Base-by-base conservation (phyloP, 2,113 vertebrate species). In the Chauna torquata region DNA sequence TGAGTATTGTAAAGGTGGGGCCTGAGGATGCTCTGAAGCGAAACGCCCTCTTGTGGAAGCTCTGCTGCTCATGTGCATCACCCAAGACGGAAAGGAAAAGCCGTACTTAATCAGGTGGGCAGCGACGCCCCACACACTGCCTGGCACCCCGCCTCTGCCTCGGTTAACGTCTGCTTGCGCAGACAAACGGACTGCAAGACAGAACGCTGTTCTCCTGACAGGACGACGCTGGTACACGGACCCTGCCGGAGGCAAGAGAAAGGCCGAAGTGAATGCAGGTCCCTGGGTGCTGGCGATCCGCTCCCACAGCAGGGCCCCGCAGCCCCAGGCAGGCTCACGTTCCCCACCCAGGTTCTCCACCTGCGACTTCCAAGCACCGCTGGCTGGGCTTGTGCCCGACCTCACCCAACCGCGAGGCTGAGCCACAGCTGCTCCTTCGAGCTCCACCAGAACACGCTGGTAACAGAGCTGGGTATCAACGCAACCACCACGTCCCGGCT, bases 101-200 rank as follows among this genome's bases (percentile, higher is more conserved):
- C 36, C 54, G 44, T 32, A 47, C 30, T n/a, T 25, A 36, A 25
- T 28, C 54, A 10, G 36, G 68, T 6, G 66, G 42, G 61, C 59
- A 91, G 54, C 38, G 68, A n/a, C n/a, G 55, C 9, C 13, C 13
- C 5, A 0, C 52, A 11, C 6, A 4, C 40, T 16, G 71, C 66
- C 83, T 1, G 2, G 62, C 38, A 68, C 11, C 36, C 62, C 45
- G n/a, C 42, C 74, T 19, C 64, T 57, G 45, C 74, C 80, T 20
- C 64, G n/a, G 81, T 27, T 40, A 12, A 4, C 0, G 1, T 5
- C 55, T 22, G 14, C 10, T 5, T 52, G 71, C 17, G 38, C 52
- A 23, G 40, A 11, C 0, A 7, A 68, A 61, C 5, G 9, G 13
- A 16, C 59, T 16, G n/a, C 14, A 28, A 34, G n/a, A 52, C 57